These are phyloP conservation scores for Listronotus oregonensis DNA, from an alignment of 1,140 invertebrate genomes.

Conservation along the genomic window DNA sequence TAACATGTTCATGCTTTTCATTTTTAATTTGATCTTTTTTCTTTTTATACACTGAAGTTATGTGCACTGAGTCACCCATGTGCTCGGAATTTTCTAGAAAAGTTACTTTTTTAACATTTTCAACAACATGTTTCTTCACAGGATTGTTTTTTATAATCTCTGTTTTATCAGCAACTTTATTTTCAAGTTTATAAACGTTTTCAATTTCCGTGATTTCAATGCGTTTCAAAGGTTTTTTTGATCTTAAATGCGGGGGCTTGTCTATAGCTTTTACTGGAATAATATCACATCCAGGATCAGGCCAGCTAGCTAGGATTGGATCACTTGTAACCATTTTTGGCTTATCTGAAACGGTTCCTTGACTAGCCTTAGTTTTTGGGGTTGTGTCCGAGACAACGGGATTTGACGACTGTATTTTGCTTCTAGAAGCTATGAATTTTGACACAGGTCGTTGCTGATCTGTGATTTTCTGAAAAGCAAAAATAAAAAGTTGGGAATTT, in stretches of 20 bases:
- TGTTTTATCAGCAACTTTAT: background rate
- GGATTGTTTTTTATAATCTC: constrained; percentile 5
- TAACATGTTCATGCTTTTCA: background rate
- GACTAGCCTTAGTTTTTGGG: background rate
- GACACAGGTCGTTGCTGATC: constrained; percentile 44
- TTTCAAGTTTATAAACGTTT: constrained; percentile 11
- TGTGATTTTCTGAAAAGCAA: background rate
- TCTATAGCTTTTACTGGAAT: constrained; percentile 43
- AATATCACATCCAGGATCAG: constrained; percentile 31
- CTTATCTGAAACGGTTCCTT: constrained; percentile 16
- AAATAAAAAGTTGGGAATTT: too few species aligned
- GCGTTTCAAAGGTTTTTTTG: constrained; percentile 47
- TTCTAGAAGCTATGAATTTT: constrained; percentile 47
- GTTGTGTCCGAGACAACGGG: background rate
- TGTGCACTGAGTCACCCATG: background rate
- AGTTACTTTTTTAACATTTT: constrained; percentile 22
- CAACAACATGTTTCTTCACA: constrained; percentile 34
- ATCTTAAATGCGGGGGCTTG: constrained; percentile 49
- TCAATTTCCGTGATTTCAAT: constrained; percentile 46
- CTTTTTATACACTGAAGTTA: constrained; percentile 32
- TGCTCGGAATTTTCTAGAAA: constrained; percentile 3
- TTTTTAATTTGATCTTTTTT: constrained; percentile 5
- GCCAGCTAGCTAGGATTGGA: constrained; percentile 31
- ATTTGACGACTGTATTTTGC: constrained; percentile 26
- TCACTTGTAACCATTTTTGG: constrained; percentile 23